A percentile compares a stretch with the other conserved stretches of the same genome.
Evolutionary conservation across 2,797 vertebrate species (phyloP).

Genomic region (Thamnophis elegans): DNA sequence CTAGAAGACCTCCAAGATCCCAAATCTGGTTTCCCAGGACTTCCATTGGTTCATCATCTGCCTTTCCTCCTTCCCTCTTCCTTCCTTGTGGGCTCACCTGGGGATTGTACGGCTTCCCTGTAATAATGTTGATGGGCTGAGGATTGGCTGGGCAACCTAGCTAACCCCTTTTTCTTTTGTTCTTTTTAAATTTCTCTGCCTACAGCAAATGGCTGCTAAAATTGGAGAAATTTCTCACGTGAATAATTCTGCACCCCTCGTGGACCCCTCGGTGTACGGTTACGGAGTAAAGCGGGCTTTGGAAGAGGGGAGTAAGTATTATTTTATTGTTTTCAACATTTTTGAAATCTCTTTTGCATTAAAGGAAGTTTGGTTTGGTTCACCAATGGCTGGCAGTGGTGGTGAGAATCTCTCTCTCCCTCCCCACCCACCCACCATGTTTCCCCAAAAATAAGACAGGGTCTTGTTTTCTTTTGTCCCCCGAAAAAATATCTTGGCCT

Average conservation of each 20-base stretch:
- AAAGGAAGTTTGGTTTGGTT: not conserved
- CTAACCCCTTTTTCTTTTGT: conserved; percentile 4
- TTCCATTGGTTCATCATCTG: no score
- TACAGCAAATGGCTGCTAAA: conserved; percentile 92
- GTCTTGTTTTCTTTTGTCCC: no score
- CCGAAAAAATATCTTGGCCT: no score
- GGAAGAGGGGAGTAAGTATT: conserved; percentile 90
- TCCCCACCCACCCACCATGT: no score
- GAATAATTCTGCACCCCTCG: conserved; percentile 89
- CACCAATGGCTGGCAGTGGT: not conserved
- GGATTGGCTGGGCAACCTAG: not conserved
- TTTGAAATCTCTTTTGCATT: not conserved
- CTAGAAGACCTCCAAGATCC: no score
- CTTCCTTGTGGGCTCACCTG: no score
- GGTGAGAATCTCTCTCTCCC: no score
- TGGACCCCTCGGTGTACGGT: conserved; percentile 89
- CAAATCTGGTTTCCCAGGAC: no score
- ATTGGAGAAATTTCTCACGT: conserved; percentile 95
- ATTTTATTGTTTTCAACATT: rapidly evolving
- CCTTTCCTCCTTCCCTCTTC: no score
- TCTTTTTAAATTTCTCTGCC: conserved; percentile 9
- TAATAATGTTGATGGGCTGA: no score
- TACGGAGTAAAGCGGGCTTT: conserved; percentile 91
- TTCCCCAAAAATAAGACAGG: no score
- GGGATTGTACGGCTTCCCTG: no score